These are phyloP conservation scores for Tortricodes alternella DNA, from an alignment of 2,888 invertebrate species.

Conservation along the genomic window DNA sequence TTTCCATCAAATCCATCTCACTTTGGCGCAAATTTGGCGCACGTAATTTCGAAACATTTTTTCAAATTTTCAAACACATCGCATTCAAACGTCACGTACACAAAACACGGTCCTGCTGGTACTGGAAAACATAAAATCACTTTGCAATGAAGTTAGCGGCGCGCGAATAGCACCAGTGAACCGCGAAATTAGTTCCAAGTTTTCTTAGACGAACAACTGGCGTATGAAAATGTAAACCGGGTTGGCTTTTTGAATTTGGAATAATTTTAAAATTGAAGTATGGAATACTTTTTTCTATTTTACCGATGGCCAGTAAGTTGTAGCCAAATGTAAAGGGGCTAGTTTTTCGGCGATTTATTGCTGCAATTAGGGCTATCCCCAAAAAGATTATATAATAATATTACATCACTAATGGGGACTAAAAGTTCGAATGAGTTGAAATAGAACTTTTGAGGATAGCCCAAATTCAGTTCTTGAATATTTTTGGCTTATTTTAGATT, in stretches of 20 bases:
- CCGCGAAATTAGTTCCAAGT: slow-evolving; percentile 77
- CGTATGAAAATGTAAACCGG: slow-evolving; percentile 60
- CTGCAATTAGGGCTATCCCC: too few species aligned
- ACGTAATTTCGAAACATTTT: neutral
- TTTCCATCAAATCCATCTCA: too few species aligned
- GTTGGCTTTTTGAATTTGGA: slow-evolving; percentile 52
- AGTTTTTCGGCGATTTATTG: too few species aligned
- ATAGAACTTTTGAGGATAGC: too few species aligned
- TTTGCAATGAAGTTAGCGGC: slow-evolving; percentile 76
- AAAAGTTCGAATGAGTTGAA: too few species aligned
- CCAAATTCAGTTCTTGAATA: too few species aligned
- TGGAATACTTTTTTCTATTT: slow-evolving; percentile 21
- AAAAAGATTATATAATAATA: too few species aligned
- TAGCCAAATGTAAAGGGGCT: too few species aligned
- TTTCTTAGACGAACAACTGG: slow-evolving; percentile 60
- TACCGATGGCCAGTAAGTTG: slow-evolving; percentile 1
- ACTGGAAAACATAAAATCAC: slow-evolving; percentile 69
- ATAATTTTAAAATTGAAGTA: slow-evolving; percentile 32
- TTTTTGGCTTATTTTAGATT: too few species aligned
- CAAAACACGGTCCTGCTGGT: slow-evolving; percentile 45
- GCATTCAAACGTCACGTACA: slow-evolving; percentile 47
- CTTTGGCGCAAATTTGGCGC: too few species aligned
- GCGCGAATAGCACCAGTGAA: slow-evolving; percentile 73
- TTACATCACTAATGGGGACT: too few species aligned
- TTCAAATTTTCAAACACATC: slow-evolving; percentile 34